A percentile compares a stretch with the other conserved stretches of the same genome.
Evolutionary conservation across 2,888 invertebrate species (phyloP).

Genomic region (Bellardia bayeri): DNA sequence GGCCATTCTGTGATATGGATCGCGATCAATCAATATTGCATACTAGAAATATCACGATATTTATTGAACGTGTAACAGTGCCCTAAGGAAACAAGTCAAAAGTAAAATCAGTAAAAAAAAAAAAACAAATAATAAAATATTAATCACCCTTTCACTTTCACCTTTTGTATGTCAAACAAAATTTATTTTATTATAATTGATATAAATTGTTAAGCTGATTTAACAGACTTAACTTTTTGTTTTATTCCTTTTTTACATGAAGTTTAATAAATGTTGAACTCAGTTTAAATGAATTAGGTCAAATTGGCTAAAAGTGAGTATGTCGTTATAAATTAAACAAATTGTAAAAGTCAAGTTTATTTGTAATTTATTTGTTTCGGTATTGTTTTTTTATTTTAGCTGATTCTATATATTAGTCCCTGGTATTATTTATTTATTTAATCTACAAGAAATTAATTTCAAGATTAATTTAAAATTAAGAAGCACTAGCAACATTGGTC

Average conservation of each 20-base stretch:
- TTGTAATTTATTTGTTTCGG: constrained; percentile 9
- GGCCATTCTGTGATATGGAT: no score
- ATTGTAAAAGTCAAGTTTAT: not conserved
- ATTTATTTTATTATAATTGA: constrained; percentile 25
- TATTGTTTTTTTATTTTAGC: not conserved
- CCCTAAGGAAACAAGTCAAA: no score
- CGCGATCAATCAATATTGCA: no score
- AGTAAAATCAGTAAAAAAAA: no score
- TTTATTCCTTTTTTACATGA: not conserved
- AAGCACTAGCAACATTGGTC: no score
- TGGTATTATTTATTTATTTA: no score
- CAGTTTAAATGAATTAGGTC: not conserved
- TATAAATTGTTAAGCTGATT: not conserved
- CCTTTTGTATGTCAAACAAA: not conserved
- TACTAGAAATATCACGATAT: no score
- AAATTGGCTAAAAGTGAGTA: not conserved
- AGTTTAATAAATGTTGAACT: not conserved
- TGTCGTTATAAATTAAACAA: constrained; percentile 27
- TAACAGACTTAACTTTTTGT: not conserved
- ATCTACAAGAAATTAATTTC: no score
- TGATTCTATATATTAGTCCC: constrained; percentile 27
- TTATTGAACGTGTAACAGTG: no score
- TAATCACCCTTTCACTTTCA: not conserved
- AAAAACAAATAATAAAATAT: no score
- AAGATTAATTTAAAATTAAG: no score